A percentile compares a stretch with the other conserved stretches of the same genome.
Conservation (phyloP, 2,888 invertebrate genomes). For the Thera britannica region DNA sequence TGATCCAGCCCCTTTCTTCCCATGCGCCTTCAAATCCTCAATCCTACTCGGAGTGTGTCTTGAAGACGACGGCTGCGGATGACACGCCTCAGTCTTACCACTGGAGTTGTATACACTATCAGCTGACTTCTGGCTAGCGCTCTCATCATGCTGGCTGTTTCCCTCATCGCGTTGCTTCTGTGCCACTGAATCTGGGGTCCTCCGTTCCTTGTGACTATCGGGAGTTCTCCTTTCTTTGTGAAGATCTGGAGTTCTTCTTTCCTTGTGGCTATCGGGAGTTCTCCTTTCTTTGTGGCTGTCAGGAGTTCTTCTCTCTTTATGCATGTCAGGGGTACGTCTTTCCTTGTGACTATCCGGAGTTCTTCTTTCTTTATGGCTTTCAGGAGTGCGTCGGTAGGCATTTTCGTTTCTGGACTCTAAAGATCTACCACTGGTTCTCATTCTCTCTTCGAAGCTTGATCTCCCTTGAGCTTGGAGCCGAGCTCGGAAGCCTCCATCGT, state of each 20-base stretch:
- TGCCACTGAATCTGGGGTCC: conserved; percentile 69
- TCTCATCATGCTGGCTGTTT: conserved; percentile 65
- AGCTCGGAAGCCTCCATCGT: conserved; percentile 86
- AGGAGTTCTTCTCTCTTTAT: conserved; percentile 66
- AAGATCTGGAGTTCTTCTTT: conserved; percentile 70
- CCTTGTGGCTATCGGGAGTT: conserved; percentile 67
- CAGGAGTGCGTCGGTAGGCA: conserved; percentile 72
- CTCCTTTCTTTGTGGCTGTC: conserved; percentile 62
- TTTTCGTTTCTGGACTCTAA: conserved; percentile 71
- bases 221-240: conserved; percentile 64
- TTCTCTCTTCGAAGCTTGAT: conserved; percentile 74
- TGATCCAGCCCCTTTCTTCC: conserved; percentile 82
- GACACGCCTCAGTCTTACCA: conserved; percentile 69
- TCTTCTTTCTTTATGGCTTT: conserved; percentile 59
- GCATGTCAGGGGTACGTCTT: conserved; percentile 64
- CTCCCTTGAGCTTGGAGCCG: conserved; percentile 71
- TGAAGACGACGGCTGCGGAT: conserved; percentile 80
- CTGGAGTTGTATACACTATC: conserved; percentile 86
- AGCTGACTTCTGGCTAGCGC: conserved; percentile 76
- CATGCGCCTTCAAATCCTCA: conserved; percentile 78
- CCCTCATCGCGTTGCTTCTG: conserved; percentile 68
- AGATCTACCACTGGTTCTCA: conserved; percentile 76
- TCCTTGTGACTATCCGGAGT: conserved; percentile 70
- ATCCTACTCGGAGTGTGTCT: conserved; percentile 76
- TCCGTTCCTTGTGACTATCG: conserved; percentile 61